A percentile compares a stretch with the other conserved stretches of the same genome.
These are phyloP conservation scores for Drosophila triauraria DNA, from an alignment of 1,140 invertebrate species.

Conservation along the genomic window DNA sequence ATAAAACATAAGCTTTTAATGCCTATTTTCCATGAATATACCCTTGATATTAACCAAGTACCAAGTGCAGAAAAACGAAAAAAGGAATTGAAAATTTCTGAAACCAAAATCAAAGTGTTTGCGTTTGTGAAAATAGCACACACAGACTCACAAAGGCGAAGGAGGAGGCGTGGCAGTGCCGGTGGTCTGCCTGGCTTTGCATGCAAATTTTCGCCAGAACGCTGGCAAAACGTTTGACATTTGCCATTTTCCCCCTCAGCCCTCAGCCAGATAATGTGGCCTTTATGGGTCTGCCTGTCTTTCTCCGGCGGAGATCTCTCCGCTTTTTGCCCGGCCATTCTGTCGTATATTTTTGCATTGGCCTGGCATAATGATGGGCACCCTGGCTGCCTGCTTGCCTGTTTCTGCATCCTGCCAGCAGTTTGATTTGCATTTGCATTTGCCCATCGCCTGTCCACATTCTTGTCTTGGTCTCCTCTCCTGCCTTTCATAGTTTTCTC, in stretches of 20 bases:
- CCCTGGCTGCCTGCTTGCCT: constrained; percentile 38
- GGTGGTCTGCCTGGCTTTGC: constrained; percentile 51
- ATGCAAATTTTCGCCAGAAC: constrained; percentile 69
- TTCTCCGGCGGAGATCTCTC: constrained; percentile 13
- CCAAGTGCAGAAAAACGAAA: not conserved
- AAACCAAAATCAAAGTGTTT: constrained; percentile 81
- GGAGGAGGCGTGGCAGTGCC: constrained; percentile 11
- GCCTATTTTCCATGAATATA: not conserved
- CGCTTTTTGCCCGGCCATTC: constrained; percentile 27
- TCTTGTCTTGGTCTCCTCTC: constrained; percentile 27
- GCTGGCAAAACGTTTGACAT: constrained; percentile 79
- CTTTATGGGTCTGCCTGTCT: constrained; percentile 35
- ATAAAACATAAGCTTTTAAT: not conserved
- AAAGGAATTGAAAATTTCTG: constrained; percentile 29
- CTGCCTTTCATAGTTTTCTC: constrained; percentile 25
- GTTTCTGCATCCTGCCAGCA: constrained; percentile 49
- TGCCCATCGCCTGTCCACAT: constrained; percentile 66
- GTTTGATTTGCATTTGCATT: constrained; percentile 65
- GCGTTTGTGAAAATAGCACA: constrained; percentile 79
- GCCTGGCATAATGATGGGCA: constrained; percentile 72
- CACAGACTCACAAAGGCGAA: constrained; percentile 33
- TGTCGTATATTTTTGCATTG: constrained; percentile 57
- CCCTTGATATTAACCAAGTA: not conserved
- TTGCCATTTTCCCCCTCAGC: constrained; percentile 56
- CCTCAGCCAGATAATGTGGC: constrained; percentile 70